phyloP scores from a whole-genome alignment of 2,888 invertebrate species.

The Mellilla xanthometata region DNA sequence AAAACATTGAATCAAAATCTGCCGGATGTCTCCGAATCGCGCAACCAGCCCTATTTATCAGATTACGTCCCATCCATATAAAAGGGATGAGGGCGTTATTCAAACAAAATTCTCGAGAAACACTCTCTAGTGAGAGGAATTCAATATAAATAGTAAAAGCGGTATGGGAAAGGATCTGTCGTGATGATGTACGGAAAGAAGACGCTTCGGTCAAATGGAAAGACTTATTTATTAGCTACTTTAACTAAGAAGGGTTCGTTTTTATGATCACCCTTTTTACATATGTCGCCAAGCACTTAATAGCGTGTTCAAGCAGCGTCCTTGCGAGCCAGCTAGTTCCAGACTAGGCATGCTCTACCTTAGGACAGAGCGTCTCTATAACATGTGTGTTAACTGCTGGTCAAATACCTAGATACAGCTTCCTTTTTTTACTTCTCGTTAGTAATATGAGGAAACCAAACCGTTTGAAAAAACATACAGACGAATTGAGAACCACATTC shows the following conservation, averaged over 20 bases:
- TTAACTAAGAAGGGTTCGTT: background rate
- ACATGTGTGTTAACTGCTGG: too few relatives aligned
- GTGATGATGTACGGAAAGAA: constrained; percentile 6
- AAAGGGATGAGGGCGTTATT: constrained; percentile 25
- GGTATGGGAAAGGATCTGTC: constrained; percentile 5
- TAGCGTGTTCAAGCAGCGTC: too few relatives aligned
- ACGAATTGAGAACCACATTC: too few relatives aligned
- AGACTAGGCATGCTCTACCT: too few relatives aligned
- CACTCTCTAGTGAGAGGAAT: constrained; percentile 10
- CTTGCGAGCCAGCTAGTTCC: too few relatives aligned
- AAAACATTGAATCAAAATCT: constrained; percentile 7
- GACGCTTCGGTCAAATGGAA: background rate
- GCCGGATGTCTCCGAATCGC: constrained; percentile 1
- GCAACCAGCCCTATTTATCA: constrained; percentile 13
- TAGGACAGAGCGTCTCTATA: too few relatives aligned
- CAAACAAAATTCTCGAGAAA: constrained; percentile 22
- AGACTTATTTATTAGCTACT: background rate
- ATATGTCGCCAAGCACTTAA: too few relatives aligned
- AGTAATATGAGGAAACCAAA: too few relatives aligned
- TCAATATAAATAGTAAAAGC: constrained; percentile 12
- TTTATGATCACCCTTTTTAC: background rate
- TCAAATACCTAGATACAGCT: too few relatives aligned
- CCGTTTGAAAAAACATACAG: too few relatives aligned
- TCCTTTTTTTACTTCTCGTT: too few relatives aligned
- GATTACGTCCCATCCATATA: constrained; percentile 23